Evolutionary conservation across 2,797 vertebrate species (phyloP), one percentile per base, ranked within the genome.

Genomic region (Pseudopleuronectes americanus): DNA sequence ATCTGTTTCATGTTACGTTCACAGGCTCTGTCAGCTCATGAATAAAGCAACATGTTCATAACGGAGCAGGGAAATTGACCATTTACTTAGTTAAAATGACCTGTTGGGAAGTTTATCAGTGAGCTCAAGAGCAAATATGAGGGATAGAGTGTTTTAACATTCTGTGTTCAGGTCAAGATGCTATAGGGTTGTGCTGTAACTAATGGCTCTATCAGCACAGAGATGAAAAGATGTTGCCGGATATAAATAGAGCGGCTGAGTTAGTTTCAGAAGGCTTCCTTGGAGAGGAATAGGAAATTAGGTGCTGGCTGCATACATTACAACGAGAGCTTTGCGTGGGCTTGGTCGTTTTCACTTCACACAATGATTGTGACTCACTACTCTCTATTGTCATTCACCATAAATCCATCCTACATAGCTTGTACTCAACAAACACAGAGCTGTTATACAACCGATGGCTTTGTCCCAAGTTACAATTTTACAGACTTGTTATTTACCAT

Each of bases 221-320:
- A 87, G 89, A 91, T 89, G 84, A 92, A 92, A 92, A 81, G 90
- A 86, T 88, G 80, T 84, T 90, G 64, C 83, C 64, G 78, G 88
- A 87, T 93, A 92, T 91, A 94, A 94, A 93, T 94, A 92, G 93
- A 92, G 84, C 14, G 38, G 78, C 84, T 87, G 85, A 86, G 79
- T 85, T 88, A 73, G 83, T 86, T 91, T 88, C 79, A 77, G 88
- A 92, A 89, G 89, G 86, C 76, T 92, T 91, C 89, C 88, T 92
- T 87, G 69, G 86, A 93, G 90, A 92, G 89, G 90, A 92, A 90
- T 92, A 78, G 84, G 86, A 91, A 93, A 94, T 93, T 82, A 92
- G 90, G 82, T 74, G 78, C 80, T 81, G 80, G 86, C 90, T 89
- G 92, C 90, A 93, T 93, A 91, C 87, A 93, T 92, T 92, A 92